Evolutionary conservation across 1,140 invertebrate genomes (phyloP).

Genomic region (Zelostemma sp.): DNA sequence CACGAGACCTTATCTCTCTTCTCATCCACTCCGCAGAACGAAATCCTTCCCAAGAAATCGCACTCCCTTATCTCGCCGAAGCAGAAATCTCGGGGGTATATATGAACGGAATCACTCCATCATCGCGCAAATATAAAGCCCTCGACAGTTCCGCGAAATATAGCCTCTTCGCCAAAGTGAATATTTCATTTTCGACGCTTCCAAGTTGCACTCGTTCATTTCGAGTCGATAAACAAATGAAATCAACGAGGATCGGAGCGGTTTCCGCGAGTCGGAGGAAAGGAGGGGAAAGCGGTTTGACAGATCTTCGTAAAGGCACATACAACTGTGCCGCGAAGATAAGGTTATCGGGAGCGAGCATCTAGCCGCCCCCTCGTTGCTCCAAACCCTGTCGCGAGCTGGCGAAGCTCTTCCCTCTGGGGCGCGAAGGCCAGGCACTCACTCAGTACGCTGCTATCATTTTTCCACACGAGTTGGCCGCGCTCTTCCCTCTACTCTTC

Average conservation of each 20-base stretch:
- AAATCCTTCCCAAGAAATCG: slow-evolving; percentile 44
- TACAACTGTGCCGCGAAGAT: slow-evolving; percentile 58
- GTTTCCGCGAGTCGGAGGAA: background rate
- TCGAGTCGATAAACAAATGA: background rate
- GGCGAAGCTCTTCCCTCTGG: slow-evolving; percentile 33
- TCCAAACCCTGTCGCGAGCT: slow-evolving; percentile 20
- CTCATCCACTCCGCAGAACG: slow-evolving; percentile 32
- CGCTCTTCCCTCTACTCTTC: slow-evolving; percentile 43
- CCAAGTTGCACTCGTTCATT: too few species aligned
- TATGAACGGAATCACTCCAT: slow-evolving; percentile 51
- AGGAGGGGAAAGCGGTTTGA: slow-evolving; percentile 49
- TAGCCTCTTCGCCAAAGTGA: background rate
- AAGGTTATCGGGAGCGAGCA: slow-evolving; percentile 59
- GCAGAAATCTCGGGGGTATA: slow-evolving; percentile 45
- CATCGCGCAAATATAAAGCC: slow-evolving; percentile 48
- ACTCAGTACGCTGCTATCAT: slow-evolving; percentile 61
- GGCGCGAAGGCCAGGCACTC: slow-evolving; percentile 54
- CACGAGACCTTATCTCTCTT: slow-evolving; percentile 38
- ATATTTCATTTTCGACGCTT: background rate
- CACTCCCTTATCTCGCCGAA: slow-evolving; percentile 51
- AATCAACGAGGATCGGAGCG: background rate
- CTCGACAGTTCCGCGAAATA: background rate
- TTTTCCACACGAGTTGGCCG: slow-evolving; percentile 66
- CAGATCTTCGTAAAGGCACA: slow-evolving; percentile 66
- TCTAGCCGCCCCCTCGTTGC: slow-evolving; percentile 44